Evolutionary conservation across 2,113 vertebrate species (phyloP).

Genomic region (Pica pica): DNA sequence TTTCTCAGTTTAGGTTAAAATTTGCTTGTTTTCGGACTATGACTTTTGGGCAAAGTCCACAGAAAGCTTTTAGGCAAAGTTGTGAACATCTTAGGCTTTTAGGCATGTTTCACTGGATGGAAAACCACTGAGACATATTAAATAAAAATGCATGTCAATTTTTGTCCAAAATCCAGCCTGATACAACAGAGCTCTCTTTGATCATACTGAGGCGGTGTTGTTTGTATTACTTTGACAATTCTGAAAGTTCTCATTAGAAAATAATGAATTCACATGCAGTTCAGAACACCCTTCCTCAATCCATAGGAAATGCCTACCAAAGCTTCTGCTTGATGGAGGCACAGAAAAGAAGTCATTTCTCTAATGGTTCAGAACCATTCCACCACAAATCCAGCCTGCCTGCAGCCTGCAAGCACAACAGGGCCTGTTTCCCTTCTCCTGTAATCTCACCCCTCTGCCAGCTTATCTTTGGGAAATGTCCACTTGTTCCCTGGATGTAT

Average conservation of each 20-base stretch:
- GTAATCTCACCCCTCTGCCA: background rate
- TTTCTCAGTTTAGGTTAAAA: background rate
- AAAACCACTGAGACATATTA: background rate
- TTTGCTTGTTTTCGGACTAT: background rate
- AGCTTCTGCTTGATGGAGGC: background rate
- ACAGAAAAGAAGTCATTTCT: background rate
- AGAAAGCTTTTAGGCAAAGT: background rate
- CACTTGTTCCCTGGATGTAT: slow-evolving; percentile 12
- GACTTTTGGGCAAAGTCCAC: background rate
- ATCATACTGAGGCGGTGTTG: background rate
- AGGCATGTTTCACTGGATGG: background rate
- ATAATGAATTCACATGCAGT: background rate
- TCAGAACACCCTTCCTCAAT: background rate
- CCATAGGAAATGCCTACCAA: background rate
- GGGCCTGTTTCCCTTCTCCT: background rate
- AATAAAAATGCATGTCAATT: background rate
- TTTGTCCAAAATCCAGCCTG: background rate
- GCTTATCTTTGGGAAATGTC: slow-evolving; percentile 48
- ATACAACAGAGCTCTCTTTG: background rate
- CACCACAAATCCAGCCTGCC: background rate
- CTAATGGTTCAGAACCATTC: background rate
- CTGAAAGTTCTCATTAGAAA: background rate
- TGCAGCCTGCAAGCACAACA: background rate
- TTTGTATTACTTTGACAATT: background rate
- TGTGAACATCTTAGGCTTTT: background rate